Evolutionary conservation across 2,888 invertebrate genomes (phyloP), one percentile per base, ranked within the genome.

Genomic region (Drosophila mercatorum): DNA sequence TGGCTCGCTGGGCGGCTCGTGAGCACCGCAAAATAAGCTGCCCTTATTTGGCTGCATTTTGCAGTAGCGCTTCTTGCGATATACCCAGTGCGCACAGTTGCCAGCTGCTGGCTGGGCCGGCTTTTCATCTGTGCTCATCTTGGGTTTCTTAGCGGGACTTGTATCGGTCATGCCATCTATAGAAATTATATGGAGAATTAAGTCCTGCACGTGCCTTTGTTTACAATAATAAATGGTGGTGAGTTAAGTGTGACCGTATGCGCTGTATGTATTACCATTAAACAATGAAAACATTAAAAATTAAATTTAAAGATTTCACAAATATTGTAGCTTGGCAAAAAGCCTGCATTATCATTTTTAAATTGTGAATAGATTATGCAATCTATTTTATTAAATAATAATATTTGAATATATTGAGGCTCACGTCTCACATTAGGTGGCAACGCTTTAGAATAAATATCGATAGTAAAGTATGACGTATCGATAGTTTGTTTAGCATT

Each of bases 1-100:
- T 36, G 44, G 5, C 31, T 68, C 68, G 0, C 55, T 75, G 41
- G 85, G 74, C 2, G 92, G 94, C 72, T 94, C 93, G 90, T 96
- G 97, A 89, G 96, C 96, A 0, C 96, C 96, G 89, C 97, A 97
- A 90, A 94, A 97, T 69, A 94, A 93, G 26, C 94, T 94, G 1
- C 95, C 96, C n/a, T 94, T 93, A 72, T 94, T 95, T 6, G 96
- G 95, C 0, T 95, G 94, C 96, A 97, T 96, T 78, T 96, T 95
- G 88, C 97, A 97, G 73, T 94, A 94, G 3, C 97, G 94, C 88
- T 96, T 96, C 83, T 97, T 97, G 34, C 96, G 94, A 41, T 93
- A 86, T 0, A 97, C 95, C 91, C 95, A 96, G 92, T 94, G 94
- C 66, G 94, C 94, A 82, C 96, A 96, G 77, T 94, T 94, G n/a